phyloP scores from a whole-genome alignment of 2,888 invertebrate species.

The Nematopogon swammerdamellus region DNA sequence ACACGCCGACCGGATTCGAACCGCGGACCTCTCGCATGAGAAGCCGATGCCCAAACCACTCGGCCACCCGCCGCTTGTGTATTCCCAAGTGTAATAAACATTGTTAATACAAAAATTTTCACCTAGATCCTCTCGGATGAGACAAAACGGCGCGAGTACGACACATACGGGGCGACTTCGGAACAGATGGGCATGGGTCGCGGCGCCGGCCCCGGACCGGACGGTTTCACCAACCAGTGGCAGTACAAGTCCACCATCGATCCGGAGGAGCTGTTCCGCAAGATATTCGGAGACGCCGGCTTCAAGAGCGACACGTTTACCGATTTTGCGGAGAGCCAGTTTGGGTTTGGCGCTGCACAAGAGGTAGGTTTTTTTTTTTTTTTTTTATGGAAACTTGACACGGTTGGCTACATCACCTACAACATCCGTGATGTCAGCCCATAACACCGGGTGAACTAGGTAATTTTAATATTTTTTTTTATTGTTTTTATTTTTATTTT shows the following conservation, averaged over 20 bases:
- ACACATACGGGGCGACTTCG: conserved; percentile 86
- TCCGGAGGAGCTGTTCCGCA: conserved; percentile 94
- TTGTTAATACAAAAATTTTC: too few relatives aligned
- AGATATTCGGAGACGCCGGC: conserved; percentile 88
- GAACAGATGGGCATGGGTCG: conserved; percentile 81
- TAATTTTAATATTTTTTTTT: too few relatives aligned
- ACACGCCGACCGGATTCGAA: too few relatives aligned
- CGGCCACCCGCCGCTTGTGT: too few relatives aligned
- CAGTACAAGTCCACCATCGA: conserved; percentile 86
- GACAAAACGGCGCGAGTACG: conserved; percentile 87
- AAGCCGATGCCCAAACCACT: too few relatives aligned
- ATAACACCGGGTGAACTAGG: too few relatives aligned
- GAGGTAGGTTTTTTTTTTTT: conserved; percentile 60
- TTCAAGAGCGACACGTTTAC: conserved; percentile 67
- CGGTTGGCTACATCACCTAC: background rate
- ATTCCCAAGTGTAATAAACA: too few relatives aligned
- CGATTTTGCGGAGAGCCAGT: conserved; percentile 85
- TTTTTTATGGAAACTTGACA: too few relatives aligned
- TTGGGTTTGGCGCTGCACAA: conserved; percentile 88
- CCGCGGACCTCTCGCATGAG: too few relatives aligned
- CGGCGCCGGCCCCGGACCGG: conserved; percentile 47
- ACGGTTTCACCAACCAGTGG: conserved; percentile 74
- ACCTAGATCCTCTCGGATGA: conserved; percentile 85
- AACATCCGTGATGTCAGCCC: too few relatives aligned
- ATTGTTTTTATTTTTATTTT: too few relatives aligned